A percentile compares a stretch with the other conserved stretches of the same genome.
Evolutionary conservation across 2,113 vertebrate species (phyloP).

Genomic region (Pteruthius melanotis): DNA sequence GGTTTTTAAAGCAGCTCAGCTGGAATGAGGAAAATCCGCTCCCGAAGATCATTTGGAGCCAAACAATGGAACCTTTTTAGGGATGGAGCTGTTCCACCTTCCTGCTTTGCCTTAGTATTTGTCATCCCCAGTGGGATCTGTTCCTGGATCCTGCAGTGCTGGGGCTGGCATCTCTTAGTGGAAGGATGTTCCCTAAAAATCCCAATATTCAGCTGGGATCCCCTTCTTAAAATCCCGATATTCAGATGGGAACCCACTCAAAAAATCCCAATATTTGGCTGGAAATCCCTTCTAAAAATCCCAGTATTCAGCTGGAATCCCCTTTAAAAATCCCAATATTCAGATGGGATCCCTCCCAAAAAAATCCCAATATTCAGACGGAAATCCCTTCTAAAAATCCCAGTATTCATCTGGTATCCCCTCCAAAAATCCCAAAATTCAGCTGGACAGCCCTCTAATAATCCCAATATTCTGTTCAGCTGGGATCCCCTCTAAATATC

Average conservation of each 20-base stretch:
- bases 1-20: neutral
- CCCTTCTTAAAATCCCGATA: neutral
- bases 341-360: too few relatives aligned
- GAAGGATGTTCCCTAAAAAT: neutral
- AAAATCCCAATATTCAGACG: too few relatives aligned
- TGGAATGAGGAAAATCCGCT: neutral
- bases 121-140: fast-evolving
- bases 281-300: neutral
- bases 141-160: fast-evolving
- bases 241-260: neutral
- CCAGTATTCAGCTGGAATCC: neutral
- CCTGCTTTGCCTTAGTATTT: neutral
- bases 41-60: neutral
- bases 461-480: too few relatives aligned
- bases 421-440: neutral
- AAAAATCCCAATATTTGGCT: too few relatives aligned
- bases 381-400: neutral
- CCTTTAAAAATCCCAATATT: too few relatives aligned
- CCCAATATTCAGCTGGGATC: neutral
- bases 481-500: neutral
- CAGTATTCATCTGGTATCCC: too few relatives aligned
- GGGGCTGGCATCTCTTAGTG: neutral
- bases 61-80: fast-evolving
- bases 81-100: neutral
- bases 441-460: neutral